Evolutionary conservation across 2,797 vertebrate species (phyloP).

Genomic region (Alcedo atthis): DNA sequence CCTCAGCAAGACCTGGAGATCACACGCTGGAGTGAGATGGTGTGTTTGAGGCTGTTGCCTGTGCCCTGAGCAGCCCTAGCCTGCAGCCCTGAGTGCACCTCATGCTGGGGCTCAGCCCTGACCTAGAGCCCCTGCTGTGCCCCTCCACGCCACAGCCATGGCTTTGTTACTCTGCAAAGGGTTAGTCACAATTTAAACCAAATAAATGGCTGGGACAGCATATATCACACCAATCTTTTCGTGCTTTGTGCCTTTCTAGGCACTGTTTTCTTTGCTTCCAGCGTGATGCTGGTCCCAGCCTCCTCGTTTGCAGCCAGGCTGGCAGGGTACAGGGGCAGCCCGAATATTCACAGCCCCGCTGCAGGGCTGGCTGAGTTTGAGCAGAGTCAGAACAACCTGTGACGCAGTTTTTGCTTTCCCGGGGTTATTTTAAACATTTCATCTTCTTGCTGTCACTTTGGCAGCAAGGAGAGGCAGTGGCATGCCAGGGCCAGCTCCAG

Average conservation of each 20-base stretch:
- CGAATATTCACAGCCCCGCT: not conserved
- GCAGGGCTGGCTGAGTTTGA: not conserved
- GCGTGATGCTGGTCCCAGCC: not conserved
- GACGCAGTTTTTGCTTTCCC: not conserved
- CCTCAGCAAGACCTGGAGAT: not conserved
- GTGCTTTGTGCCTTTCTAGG: not conserved
- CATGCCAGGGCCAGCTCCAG: not conserved
- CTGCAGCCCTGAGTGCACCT: not conserved
- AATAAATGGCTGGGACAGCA: not conserved
- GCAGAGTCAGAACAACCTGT: not conserved
- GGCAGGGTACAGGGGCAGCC: not conserved
- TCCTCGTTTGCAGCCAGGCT: not conserved
- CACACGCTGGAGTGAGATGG: rapidly evolving
- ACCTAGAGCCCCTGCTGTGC: not conserved
- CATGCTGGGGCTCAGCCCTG: not conserved
- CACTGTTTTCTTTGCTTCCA: not conserved
- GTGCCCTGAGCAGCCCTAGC: not conserved
- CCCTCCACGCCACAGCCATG: not conserved
- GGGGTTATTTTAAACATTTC: slow-evolving; percentile 15
- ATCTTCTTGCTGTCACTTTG: not conserved
- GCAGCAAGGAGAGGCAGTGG: not conserved
- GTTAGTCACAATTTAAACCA: not conserved
- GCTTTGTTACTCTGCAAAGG: not conserved
- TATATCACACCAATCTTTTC: rapidly evolving
- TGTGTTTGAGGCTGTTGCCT: rapidly evolving